Conservation (phyloP, 2,888 invertebrate species). For the Shargacucullia verbasci region DNA sequence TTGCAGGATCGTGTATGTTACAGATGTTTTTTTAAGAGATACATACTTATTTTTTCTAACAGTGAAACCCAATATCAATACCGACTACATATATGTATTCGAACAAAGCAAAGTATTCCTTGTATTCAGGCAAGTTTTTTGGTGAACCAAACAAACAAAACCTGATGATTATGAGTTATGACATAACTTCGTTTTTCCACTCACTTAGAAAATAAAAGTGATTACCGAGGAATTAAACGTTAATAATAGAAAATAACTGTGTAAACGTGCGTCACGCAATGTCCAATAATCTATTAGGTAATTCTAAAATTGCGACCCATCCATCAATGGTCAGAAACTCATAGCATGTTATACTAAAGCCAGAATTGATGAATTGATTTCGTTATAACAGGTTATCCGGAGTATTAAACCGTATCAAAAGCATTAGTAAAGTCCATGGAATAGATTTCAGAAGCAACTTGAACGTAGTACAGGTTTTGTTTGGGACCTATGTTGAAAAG, state of each 20-base stretch:
- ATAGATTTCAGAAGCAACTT: too few relatives aligned
- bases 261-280: slow-evolving; percentile 46
- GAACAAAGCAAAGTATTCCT: not conserved
- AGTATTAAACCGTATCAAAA: too few relatives aligned
- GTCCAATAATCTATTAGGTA: slow-evolving; percentile 38
- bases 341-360: too few relatives aligned
- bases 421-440: too few relatives aligned
- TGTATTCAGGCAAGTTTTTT: not conserved
- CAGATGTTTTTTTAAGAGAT: too few relatives aligned
- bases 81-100: not conserved
- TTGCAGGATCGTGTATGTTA: too few relatives aligned
- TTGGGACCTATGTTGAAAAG: too few relatives aligned
- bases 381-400: too few relatives aligned
- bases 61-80: too few relatives aligned
- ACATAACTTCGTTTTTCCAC: slow-evolving; percentile 16
- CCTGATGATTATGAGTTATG: slow-evolving; percentile 20
- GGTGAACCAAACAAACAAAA: slow-evolving; percentile 16
- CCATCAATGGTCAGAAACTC: not conserved
- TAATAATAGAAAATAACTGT: slow-evolving; percentile 43
- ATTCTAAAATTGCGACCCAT: slow-evolving; percentile 23
- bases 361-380: too few relatives aligned
- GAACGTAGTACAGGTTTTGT: too few relatives aligned
- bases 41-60: too few relatives aligned
- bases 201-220: slow-evolving; percentile 40
- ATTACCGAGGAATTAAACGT: slow-evolving; percentile 33